Base-by-base conservation (phyloP, 2,113 vertebrate genomes). In the Equus przewalskii region DNA sequence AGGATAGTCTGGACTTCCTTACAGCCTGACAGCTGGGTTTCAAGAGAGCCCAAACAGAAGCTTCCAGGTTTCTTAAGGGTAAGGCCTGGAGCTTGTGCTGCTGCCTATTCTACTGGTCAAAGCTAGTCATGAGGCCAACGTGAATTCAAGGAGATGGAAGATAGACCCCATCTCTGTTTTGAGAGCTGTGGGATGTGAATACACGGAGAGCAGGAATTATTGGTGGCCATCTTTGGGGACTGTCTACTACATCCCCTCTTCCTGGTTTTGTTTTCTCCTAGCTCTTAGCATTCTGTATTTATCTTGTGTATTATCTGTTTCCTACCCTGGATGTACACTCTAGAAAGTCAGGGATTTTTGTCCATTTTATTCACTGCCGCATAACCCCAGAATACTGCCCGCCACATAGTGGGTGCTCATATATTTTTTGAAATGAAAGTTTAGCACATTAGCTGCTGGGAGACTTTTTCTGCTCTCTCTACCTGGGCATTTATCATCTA, bases 221-320 rank as follows among this genome's bases (percentile, higher is more conserved):
- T 62, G 36, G 26, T 84, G 58, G 19, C 3, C 26, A 10, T 82
- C 26, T 84, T 70, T 87, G 44, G 44, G 80, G 18, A 84, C 33
- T 89, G 3, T 28, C 18, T 54, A 1, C 4, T 46, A 24, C 49
- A 80, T 81, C 7, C 8, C 33, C 60, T 79, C 36, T 79, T 58
- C 33, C 33, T 73, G n/a, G 1, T 73, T 94, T 92, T 58, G 64
- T 84, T 96, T 94, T 97, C 24, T 78, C 28, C 46, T 81, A 81
- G 13, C 21, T 70, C 1, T 30, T 79, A n/a, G 46, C 18, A 64
- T 49, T 89, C 41, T 79, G 65, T 81, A 16, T 62, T 90, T 89
- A 49, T 78, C 36, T 91, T 69, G 9, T 30, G 92, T 62, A 67
- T 64, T 69, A 73, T 82, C 24, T 91, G n/a, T 80, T 41, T 72